A percentile compares a stretch with the other conserved stretches of the same genome.
phyloP scores from a whole-genome alignment of 2,113 vertebrate genomes.

The Helogale parvula region DNA sequence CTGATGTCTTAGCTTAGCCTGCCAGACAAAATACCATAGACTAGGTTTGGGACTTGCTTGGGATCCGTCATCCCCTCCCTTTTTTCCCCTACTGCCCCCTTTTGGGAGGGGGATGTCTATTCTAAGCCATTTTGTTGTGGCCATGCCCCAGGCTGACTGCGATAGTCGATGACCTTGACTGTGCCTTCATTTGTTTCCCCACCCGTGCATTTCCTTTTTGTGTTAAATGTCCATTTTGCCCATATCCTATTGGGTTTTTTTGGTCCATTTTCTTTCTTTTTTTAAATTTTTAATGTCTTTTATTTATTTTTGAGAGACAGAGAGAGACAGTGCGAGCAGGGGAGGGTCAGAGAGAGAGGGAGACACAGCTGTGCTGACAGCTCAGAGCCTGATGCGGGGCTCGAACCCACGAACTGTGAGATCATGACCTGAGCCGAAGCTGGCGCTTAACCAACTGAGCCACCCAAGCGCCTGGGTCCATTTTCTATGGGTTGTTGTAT shows the following conservation, averaged over 20 bases:
- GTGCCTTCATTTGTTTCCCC: background rate
- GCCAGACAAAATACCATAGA: background rate
- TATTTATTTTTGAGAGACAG: too few species aligned
- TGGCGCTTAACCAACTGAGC: too few species aligned
- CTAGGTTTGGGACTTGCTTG: background rate
- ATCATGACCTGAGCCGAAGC: too few species aligned
- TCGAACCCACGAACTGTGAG: too few species aligned
- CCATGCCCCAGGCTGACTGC: too few species aligned
- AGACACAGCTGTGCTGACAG: too few species aligned
- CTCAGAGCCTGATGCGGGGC: too few species aligned
- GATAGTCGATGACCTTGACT: background rate
- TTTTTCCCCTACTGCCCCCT: background rate
- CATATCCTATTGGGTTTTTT: too few species aligned
- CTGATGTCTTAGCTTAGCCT: background rate
- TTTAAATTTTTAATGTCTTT: too few species aligned
- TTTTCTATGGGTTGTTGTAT: background rate
- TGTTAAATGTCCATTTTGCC: background rate
- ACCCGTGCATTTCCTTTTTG: background rate
- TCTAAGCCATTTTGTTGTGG: background rate
- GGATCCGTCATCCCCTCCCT: background rate
- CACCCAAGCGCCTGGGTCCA: background rate
- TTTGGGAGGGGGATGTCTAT: background rate
- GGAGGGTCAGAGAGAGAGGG: too few species aligned
- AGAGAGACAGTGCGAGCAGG: too few species aligned
- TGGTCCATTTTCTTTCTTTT: background rate